Base-by-base conservation (phyloP, 2,113 vertebrate genomes). In the Onychostoma macrolepis region DNA sequence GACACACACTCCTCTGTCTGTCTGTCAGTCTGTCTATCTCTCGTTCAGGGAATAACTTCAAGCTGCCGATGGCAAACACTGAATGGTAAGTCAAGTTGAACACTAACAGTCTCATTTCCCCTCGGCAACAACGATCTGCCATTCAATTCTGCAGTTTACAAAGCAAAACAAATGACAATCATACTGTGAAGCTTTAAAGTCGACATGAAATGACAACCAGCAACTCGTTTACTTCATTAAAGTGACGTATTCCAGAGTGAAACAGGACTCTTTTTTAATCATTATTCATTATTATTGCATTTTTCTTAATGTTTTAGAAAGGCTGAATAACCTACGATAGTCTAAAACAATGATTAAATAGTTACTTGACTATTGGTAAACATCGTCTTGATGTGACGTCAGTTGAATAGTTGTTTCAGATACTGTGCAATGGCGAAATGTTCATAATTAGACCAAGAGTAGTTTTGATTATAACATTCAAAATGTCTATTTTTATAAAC, bases 41-140 rank as follows among this genome's bases (percentile, higher is more conserved):
- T 85, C 89, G 88, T 33, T 78, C 12, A 10, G 19, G 26, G n/a
- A 85, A 24, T 36, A 53, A 72, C 89, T 82, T 78, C 82, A 92
- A 91, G 90, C 89, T 88, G 89, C 86, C 88, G 26, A 87, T 84
- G 80, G 19, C 67, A 80, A 92, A 92, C 87, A 91, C 90, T 88
- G 65, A 71, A 75, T 45, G 45, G 86, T 89, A 85, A 91, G 21
- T 83, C n/a, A 82, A 81, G 67, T 86, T 30, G 80, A 80, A 48
- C 11, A 58, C 58, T 15, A 13, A 53, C 72, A 28, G 15, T 26
- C 69, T 76, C 24, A 12, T 69, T 53, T 48, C n/a, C 13, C 61
- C 28, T 75, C 67, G 0, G 4, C 30, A 61, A 36, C 38, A 2
- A 13, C 15, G 3, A 50, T 30, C 69, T 38, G 15, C 2, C n/a